Percentiles rank a stretch among this genome's conserved stretches.
phyloP scores from a whole-genome alignment of 2,888 invertebrate genomes.

The Aspidiotus rigidus region DNA sequence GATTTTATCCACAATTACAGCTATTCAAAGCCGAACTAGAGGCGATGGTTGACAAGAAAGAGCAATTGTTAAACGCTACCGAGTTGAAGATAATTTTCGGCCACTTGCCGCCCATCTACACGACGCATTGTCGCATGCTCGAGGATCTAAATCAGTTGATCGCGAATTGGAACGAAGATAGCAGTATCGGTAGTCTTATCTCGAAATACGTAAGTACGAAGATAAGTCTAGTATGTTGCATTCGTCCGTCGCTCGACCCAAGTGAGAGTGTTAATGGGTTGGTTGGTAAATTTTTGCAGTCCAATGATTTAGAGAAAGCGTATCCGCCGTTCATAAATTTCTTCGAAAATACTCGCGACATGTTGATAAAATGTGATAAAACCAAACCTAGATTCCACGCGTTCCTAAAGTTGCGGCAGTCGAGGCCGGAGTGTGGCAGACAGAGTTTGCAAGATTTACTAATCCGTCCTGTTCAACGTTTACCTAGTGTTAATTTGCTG shows the following conservation, averaged over 20 bases:
- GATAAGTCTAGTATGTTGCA: not conserved
- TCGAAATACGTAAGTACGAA: conserved; percentile 56
- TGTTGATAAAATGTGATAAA: conserved; percentile 79
- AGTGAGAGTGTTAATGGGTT: not conserved
- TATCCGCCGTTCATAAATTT: conserved; percentile 98
- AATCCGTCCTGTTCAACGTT: conserved; percentile 93
- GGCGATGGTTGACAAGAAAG: conserved; percentile 68
- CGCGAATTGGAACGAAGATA: conserved; percentile 78
- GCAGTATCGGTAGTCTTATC: conserved; percentile 77
- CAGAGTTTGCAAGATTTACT: conserved; percentile 91
- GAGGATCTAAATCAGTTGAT: conserved; percentile 53
- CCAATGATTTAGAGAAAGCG: conserved; percentile 78
- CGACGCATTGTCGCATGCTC: conserved; percentile 73
- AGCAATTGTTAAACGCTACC: conserved; percentile 72
- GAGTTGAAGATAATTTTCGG: conserved; percentile 92
- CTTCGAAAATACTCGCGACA: conserved; percentile 93
- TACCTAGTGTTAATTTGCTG: conserved; percentile 90
- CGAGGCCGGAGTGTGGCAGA: conserved; percentile 88
- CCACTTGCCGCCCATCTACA: conserved; percentile 86
- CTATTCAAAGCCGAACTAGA: conserved; percentile 89
- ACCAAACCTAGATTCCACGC: conserved; percentile 92
- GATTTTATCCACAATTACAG: too few relatives aligned
- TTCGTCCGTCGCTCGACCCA: too few relatives aligned
- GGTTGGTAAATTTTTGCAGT: conserved; percentile 43
- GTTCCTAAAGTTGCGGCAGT: conserved; percentile 90